Percentiles rank a stretch among this genome's conserved stretches.
Evolutionary conservation across 1,140 invertebrate species (phyloP).

Genomic region (Caenorhabditis inopinata): DNA sequence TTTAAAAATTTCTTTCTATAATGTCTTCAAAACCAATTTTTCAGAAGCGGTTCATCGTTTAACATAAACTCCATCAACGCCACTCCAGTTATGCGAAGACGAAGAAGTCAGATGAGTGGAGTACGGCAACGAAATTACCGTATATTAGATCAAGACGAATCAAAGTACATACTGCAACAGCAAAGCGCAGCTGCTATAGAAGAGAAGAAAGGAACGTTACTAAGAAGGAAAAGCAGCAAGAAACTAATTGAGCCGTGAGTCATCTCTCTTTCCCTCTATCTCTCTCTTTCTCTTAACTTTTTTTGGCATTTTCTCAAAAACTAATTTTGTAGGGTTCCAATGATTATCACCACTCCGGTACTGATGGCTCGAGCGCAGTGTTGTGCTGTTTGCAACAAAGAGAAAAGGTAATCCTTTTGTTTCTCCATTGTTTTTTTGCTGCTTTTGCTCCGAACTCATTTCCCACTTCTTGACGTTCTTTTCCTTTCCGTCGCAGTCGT

Average conservation of each 20-base stretch:
- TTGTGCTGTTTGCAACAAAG: constrained; percentile 27
- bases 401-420: constrained; percentile 30
- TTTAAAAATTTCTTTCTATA: no score
- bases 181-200: neutral
- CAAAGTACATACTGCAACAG: constrained; percentile 9
- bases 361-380: constrained; percentile 33
- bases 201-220: constrained; percentile 5
- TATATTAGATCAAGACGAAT: constrained; percentile 18
- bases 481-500: neutral
- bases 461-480: neutral
- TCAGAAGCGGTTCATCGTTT: neutral
- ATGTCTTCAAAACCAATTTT: no score
- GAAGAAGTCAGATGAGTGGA: constrained; percentile 15
- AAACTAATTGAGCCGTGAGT: constrained; percentile 23
- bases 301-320: neutral
- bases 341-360: constrained; percentile 43
- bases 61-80: neutral
- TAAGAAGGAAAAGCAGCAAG: constrained; percentile 1
- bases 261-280: no score
- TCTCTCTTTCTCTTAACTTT: no score
- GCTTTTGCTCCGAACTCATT: neutral
- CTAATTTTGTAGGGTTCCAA: constrained; percentile 20
- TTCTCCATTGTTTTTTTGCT: neutral
- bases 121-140: constrained; percentile 11
- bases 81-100: neutral